Conservation (phyloP, 2,888 invertebrate genomes). For the Portevinia maculata region DNA sequence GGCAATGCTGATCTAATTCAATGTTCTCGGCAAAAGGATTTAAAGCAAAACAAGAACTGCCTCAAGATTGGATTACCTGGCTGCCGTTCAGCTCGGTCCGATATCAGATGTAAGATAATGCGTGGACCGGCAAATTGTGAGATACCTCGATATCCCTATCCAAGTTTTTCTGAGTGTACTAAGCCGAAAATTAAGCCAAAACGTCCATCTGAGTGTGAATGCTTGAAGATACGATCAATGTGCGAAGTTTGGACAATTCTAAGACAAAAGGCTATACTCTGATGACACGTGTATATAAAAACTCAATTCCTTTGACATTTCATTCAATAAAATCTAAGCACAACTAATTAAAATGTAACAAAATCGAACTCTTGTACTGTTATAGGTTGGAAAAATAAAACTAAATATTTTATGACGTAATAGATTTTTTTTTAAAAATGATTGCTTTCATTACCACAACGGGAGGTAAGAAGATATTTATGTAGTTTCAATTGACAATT, state of each 20-base stretch:
- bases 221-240: conserved; percentile 75
- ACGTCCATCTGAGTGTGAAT: conserved; percentile 75
- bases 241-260: conserved; percentile 75
- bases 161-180: conserved; percentile 75
- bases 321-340: no score
- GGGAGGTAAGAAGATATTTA: no score
- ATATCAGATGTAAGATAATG: conserved; percentile 24
- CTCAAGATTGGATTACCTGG: conserved; percentile 69
- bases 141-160: conserved; percentile 65
- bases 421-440: no score
- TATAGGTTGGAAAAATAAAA: no score
- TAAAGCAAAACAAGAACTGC: conserved; percentile 61
- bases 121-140: conserved; percentile 32
- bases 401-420: no score
- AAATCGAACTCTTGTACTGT: no score
- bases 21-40: conserved; percentile 8
- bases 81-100: conserved; percentile 45
- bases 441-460: no score
- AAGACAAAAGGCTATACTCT: conserved; percentile 43
- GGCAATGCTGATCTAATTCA: background rate
- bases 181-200: conserved; percentile 35
- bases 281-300: no score
- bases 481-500: no score
- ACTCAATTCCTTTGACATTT: no score
- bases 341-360: no score